Base-by-base conservation (phyloP, 2,113 vertebrate species). In the Burhinus bistriatus region DNA sequence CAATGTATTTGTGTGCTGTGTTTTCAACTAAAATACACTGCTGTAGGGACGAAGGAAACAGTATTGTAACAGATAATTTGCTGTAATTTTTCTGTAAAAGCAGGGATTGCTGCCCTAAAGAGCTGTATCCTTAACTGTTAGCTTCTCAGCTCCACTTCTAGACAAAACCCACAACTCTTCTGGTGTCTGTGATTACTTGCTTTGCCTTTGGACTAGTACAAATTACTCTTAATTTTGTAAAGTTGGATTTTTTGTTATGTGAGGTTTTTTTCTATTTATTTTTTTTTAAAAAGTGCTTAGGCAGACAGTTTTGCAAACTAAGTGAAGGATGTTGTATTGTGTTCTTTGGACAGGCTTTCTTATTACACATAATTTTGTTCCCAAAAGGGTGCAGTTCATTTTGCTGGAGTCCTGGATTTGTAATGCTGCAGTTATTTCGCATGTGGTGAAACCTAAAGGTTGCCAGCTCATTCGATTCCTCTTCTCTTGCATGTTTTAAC, bases 1-100 rank as follows among this genome's bases (percentile, higher is more conserved):
- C 13, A 11, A 9, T 27, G 10, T 71, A 15, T 92, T 75, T 86
- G 15, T 80, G 49, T 61, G 19, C 58, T 68, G 26, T 61, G 44
- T 4, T 76, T 91, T 62, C 2, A 4, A 20, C 45, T 55, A 30
- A 69, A 88, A 72, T 80, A 17, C 2, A 5, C 42, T n/a, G 17
- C 29, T 73, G 16, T 15, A 5, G 36, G 11, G 12, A 27, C 17
- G 54, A 47, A 78, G 0, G 1, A 73, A 18, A 44, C 7, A 0
- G 59, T 65, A 15, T 7, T 69, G 32, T 38, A 47, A 10, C 26
- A 44, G 44, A 5, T 79, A 25, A 36, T 71, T 59, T 38, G 11
- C 23, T 84, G 26, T 51, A 13, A 5, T 64, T 78, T 84, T 51
- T 68, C 42, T 84, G 30, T 62, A 58, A 57, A 72, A 83, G 23